Conservation (phyloP, 2,888 invertebrate species). For the Eucriotettix oculatus region DNA sequence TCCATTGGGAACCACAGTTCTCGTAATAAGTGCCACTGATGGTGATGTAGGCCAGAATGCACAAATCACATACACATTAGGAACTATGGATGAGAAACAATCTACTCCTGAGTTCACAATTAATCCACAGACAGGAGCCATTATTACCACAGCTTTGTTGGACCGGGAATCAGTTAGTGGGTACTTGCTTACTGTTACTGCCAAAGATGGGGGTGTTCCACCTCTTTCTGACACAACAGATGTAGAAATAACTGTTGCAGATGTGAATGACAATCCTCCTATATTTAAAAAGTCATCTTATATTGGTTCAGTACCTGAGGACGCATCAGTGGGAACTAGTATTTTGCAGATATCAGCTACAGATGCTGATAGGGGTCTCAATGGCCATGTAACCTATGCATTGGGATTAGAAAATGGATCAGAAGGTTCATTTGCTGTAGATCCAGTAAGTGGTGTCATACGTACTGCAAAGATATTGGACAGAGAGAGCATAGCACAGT, state of each 20-base stretch:
- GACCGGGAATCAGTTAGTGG: slow-evolving; percentile 68
- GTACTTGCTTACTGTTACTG: slow-evolving; percentile 80
- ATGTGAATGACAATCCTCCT: slow-evolving; percentile 92
- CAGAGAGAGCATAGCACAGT: slow-evolving; percentile 72
- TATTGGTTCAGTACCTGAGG: slow-evolving; percentile 69
- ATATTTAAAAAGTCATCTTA: slow-evolving; percentile 69
- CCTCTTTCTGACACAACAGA: slow-evolving; percentile 86
- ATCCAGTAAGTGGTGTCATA: slow-evolving; percentile 81
- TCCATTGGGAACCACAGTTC: slow-evolving; percentile 75
- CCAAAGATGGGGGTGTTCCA: slow-evolving; percentile 82
- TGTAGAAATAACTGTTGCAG: slow-evolving; percentile 85
- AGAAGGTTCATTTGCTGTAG: slow-evolving; percentile 82
- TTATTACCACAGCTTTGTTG: slow-evolving; percentile 66
- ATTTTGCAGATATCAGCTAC: slow-evolving; percentile 64
- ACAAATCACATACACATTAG: slow-evolving; percentile 38
- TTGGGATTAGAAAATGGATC: slow-evolving; percentile 45
- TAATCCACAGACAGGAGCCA: slow-evolving; percentile 84
- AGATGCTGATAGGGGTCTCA: slow-evolving; percentile 72
- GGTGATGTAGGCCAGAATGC: slow-evolving; percentile 92
- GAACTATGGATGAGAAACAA: slow-evolving; percentile 40
- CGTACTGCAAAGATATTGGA: slow-evolving; percentile 80
- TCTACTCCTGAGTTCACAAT: slow-evolving; percentile 58
- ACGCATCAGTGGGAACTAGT: slow-evolving; percentile 67
- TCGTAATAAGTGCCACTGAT: slow-evolving; percentile 83
- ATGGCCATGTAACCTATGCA: slow-evolving; percentile 71